Base-by-base conservation (phyloP, 2,113 vertebrate genomes). In the Pangasianodon gigas region DNA sequence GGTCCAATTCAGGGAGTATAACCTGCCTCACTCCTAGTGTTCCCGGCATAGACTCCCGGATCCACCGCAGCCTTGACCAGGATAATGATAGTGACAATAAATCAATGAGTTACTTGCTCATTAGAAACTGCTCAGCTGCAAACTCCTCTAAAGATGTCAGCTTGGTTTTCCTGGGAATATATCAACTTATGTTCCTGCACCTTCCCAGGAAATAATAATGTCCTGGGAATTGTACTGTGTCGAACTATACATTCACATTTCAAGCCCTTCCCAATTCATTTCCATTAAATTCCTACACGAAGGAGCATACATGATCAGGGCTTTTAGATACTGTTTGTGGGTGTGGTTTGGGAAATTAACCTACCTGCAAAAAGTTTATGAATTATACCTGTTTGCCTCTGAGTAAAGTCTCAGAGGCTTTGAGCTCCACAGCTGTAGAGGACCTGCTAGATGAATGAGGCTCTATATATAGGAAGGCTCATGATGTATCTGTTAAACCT, bases 381-480 rank as follows among this genome's bases (percentile, higher is more conserved):
- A 91, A 94, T 93, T 92, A 93, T 90, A 91, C 93, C 92, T 93
- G 92, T 92, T 93, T 93, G 90, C 90, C 24, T 58, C 86, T 84
- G 90, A 71, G n/a, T 0, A 71, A 71, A 6, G 4, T 37, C 32
- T 71, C 16, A 26, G 41, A 77, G 37, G 41, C 41, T 46, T 44
- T 77, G 9, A 77, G 9, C 32, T 37, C 69, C n/a, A 32, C 32
- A 67, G 69, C 32, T 71, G 69, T 71, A 71, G 69, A 37, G 67
- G 29, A 41, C 18, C 69, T 41, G 69, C 69, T 74, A 7, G 69
- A 74, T 95, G 93, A 96, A 95, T 95, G 92, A 92, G 87, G 92
- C 91, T 94, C 93, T 94, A 95, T 95, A 94, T 95, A 90, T 77
- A 46, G 93, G 88, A 65, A 90, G 86, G 84, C 88, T 51, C 82